Conservation (phyloP, 2,797 vertebrate species). For the Danio albolineatus region DNA sequence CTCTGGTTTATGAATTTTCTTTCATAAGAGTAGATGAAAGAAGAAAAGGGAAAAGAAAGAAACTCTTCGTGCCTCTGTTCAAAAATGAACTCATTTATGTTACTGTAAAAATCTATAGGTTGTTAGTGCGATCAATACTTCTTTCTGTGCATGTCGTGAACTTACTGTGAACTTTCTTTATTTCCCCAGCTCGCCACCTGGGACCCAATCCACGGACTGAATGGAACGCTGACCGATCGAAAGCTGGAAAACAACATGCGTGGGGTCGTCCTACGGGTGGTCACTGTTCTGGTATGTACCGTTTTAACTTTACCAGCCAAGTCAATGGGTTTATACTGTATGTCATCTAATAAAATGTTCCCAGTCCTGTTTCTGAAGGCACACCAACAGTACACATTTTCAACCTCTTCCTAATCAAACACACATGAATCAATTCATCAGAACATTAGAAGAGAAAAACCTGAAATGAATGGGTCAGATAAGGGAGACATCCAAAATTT, state of each 20-base stretch:
- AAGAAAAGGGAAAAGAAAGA: background rate
- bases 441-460: no score
- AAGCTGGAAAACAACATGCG: constrained; percentile 99
- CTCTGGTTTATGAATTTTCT: background rate
- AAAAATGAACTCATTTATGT: constrained; percentile 16
- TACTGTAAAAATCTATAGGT: constrained; percentile 6
- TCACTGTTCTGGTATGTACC: constrained; percentile 92
- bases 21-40: background rate
- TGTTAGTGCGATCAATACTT: constrained; percentile 20
- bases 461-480: no score
- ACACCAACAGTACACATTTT: no score
- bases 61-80: background rate
- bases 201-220: constrained; percentile 93
- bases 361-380: no score
- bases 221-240: constrained; percentile 94
- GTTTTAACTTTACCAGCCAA: background rate
- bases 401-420: no score
- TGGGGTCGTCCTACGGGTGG: constrained; percentile 93
- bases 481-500: no score
- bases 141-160: background rate
- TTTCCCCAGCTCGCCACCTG: constrained; percentile 90
- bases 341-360: no score
- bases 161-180: constrained; percentile 29
- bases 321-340: background rate
- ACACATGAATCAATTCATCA: no score